Base-by-base conservation (phyloP, 2,113 vertebrate genomes). In the Micromys minutus region DNA sequence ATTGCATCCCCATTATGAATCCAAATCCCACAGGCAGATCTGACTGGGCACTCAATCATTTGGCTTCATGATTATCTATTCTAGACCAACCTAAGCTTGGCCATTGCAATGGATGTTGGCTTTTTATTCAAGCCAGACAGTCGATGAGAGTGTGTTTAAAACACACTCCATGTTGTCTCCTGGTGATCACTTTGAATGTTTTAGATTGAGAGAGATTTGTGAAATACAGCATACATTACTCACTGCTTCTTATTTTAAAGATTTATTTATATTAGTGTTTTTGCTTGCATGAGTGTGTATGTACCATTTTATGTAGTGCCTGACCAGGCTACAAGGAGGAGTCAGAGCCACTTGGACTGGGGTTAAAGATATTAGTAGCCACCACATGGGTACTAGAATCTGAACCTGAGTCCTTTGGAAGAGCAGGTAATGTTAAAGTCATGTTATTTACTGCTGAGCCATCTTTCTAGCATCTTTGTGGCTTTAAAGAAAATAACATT, bases 11-110 rank as follows among this genome's bases (percentile, higher is more conserved):
- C 26, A 52, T 6, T 34, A n/a, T 19, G 5, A 45, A 59, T 39
- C 34, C 29, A 39, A 39, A 81, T 15, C 79, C 22, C 52, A 72
- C 31, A 59, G 55, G 34, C 13, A 36, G 21, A n/a, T 91, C 42
- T 12, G 7, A 10, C 26, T 45, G 1, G 5, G 5, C 3, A n/a
- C 17, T 19, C 1, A 9, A 12, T 55, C 76, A 65, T 6, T 52
- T 52, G 89, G 47, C 15, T 83, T 83, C 31, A 4, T 52, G 31
- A 59, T 34, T 17, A 42, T 59, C 57, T 10, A 9, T 26, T 26
- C 31, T 59, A 42, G 22, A 19, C 15, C 17, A 26, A 4, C 31
- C 57, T 42, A 59, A 61, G 39, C 26, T 71, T 72, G 19, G 21
- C 39, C 1, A 45, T 72, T 83, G 12, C 7, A 15, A 15, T 63